Evolutionary conservation across 1,140 invertebrate genomes (phyloP).

Genomic region (Mesaphorura yosii): DNA sequence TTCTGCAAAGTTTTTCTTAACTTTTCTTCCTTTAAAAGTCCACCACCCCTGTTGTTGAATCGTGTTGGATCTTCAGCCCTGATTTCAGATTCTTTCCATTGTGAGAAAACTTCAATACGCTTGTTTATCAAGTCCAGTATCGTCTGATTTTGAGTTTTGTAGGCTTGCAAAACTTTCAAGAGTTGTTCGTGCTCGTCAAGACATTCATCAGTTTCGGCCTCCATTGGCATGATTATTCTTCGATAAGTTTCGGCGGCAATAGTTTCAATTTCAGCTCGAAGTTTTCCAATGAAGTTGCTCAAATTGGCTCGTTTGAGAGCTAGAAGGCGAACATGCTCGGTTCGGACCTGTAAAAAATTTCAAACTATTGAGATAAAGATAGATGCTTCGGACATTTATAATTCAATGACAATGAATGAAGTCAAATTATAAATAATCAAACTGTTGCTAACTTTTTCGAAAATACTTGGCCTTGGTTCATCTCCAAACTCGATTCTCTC

Average conservation of each 20-base stretch:
- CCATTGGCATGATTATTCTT: neutral
- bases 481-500: neutral
- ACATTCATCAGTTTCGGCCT: neutral
- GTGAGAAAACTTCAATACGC: neutral
- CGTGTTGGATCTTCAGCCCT: slow-evolving; percentile 5
- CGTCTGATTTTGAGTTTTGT: neutral
- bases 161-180: neutral
- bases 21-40: slow-evolving; percentile 2
- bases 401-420: neutral
- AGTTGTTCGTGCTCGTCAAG: neutral
- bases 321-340: neutral
- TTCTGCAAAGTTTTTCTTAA: neutral
- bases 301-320: neutral
- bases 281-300: neutral
- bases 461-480: neutral
- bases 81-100: slow-evolving; percentile 4
- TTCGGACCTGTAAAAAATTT: neutral
- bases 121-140: neutral
- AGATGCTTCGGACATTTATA: neutral
- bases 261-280: neutral
- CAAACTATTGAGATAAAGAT: no score
- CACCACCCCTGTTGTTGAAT: slow-evolving; percentile 4
- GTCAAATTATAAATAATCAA: neutral
- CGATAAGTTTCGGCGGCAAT: neutral
- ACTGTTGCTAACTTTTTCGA: neutral